Conservation (phyloP, 2,797 vertebrate species). For the Garrulus glandarius region DNA sequence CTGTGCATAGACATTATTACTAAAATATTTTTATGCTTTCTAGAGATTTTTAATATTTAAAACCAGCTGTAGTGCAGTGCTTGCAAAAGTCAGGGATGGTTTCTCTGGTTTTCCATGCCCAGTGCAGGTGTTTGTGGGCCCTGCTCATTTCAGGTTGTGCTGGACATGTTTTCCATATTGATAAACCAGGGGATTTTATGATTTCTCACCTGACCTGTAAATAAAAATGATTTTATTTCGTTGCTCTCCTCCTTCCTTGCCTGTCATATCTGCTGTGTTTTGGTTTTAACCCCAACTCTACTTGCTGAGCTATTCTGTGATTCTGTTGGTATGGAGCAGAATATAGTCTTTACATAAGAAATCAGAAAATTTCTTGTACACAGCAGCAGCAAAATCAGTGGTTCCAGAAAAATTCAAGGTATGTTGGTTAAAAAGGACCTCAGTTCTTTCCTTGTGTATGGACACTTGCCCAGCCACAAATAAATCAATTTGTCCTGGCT, state of each 20-base stretch:
- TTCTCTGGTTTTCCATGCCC: background rate
- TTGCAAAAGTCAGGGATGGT: background rate
- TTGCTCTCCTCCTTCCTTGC: background rate
- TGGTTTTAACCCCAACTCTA: background rate
- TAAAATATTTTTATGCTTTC: slow-evolving; percentile 32
- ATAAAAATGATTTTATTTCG: background rate
- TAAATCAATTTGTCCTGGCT: background rate
- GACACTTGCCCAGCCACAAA: background rate
- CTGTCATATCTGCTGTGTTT: background rate
- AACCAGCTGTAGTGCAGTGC: slow-evolving; percentile 23
- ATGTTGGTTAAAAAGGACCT: background rate
- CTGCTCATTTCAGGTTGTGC: background rate
- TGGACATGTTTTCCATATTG: background rate
- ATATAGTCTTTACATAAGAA: background rate
- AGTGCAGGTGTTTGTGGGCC: background rate
- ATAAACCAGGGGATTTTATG: background rate
- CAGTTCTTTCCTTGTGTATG: background rate
- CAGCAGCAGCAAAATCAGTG: background rate
- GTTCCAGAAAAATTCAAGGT: background rate
- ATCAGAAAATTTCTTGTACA: background rate
- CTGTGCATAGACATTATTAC: background rate
- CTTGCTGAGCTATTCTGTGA: background rate
- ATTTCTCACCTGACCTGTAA: background rate
- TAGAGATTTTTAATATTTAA: slow-evolving; percentile 50
- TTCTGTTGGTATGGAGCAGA: background rate